Evolutionary conservation across 1,140 invertebrate species (phyloP), one percentile per base, ranked within the genome.

Genomic region (Drosophila neocordata): DNA sequence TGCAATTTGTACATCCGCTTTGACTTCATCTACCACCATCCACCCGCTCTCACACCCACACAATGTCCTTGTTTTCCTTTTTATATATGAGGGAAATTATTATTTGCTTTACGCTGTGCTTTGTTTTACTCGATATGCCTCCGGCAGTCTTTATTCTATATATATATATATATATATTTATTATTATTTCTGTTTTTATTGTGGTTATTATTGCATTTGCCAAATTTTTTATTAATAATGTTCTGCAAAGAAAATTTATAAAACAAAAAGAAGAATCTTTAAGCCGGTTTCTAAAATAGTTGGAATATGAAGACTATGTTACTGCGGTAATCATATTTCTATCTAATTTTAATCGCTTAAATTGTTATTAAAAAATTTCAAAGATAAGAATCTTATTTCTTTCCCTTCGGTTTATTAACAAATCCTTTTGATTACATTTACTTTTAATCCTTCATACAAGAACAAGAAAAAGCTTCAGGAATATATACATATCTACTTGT

Each of bases 1-100:
- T 72, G 87, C 87, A 90, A 90, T 90, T 90, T 90, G 79, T 90
- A 90, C 82, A 88, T 88, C 83, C 83, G 84, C 69, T 83, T 68
- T 73, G 82, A 66, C 69, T 85, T 85, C 31, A 63, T 48, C 41
- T 31, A 31, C 27, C 7, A 6, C 7, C 27, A 6, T 4, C 22
- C 41, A 20, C 18, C 65, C 78, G 57, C 76, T 51, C 67, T 37
- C 67, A 71, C 75, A 66, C 65, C 20, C 61, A 68, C 67, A 67
- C 52, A 18, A 15, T 15, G 44, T 44, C 31, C 52, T 69, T 59
- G 59, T 48, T 24, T 38, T 35, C 38, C 8, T 69, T 76, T 51
- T 73, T 78, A 62, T 87, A 82, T 87, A 73, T 87, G 79, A 70
- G 41, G 72, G 76, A 78, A 79, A 87, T 87, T 81, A 77, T 81